These are phyloP conservation scores for Calyptommatus sinebrachiatus DNA, from an alignment of 2,113 vertebrate genomes.

Conservation along the genomic window DNA sequence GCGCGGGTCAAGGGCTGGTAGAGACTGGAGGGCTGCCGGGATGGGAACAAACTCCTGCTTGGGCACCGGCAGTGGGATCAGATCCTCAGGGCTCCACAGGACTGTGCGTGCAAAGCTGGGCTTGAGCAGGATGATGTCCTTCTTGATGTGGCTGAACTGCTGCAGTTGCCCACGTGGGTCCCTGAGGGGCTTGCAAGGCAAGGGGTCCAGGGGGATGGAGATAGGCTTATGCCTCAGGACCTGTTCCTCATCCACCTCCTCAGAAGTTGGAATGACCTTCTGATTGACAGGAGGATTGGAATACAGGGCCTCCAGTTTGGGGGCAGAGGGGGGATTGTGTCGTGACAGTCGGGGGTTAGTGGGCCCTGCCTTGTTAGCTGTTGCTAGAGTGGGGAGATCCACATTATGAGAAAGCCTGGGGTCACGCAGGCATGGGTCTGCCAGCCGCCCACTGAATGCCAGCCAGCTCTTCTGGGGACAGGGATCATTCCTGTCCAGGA, in stretches of 20 bases:
- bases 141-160: slow-evolving; percentile 95
- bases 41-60: slow-evolving; percentile 85
- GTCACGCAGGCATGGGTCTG: slow-evolving; percentile 82
- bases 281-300: neutral
- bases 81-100: slow-evolving; percentile 90
- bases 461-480: slow-evolving; percentile 79
- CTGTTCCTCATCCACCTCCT: slow-evolving; percentile 89
- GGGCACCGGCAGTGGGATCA: slow-evolving; percentile 86
- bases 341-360: slow-evolving; percentile 73
- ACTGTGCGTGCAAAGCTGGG: slow-evolving; percentile 83
- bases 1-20: slow-evolving; percentile 75
- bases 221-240: slow-evolving; percentile 84
- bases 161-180: slow-evolving; percentile 88
- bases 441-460: slow-evolving; percentile 52
- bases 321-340: slow-evolving; percentile 46
- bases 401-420: slow-evolving; percentile 77
- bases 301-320: slow-evolving; percentile 59
- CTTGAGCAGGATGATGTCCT: slow-evolving; percentile 80
- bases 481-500: slow-evolving; percentile 68
- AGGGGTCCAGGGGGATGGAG: slow-evolving; percentile 83
- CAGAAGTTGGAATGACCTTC: slow-evolving; percentile 44
- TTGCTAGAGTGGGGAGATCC: slow-evolving; percentile 46
- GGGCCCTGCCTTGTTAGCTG: slow-evolving; percentile 60
- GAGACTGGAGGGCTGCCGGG: slow-evolving; percentile 80
- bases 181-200: slow-evolving; percentile 78